Conservation (phyloP, 2,113 vertebrate species). For the Illadopsis cleaveri region DNA sequence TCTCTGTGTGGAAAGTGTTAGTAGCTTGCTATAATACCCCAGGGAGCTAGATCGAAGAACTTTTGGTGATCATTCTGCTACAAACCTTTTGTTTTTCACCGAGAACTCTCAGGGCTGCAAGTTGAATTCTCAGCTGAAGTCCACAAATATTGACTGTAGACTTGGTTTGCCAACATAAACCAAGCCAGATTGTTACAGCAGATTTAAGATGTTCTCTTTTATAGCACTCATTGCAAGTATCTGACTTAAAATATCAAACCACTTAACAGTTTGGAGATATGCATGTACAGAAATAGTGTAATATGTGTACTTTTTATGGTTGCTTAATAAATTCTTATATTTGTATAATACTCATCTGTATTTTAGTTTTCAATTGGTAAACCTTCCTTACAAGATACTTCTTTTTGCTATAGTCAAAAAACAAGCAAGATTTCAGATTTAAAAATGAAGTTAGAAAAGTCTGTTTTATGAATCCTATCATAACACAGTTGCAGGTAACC, state of each 20-base stretch:
- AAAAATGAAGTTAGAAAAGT: background rate
- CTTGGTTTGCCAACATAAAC: background rate
- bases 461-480: background rate
- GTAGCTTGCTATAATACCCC: background rate
- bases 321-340: background rate
- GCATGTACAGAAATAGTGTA: background rate
- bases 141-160: background rate
- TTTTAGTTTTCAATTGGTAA: background rate
- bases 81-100: background rate
- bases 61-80: background rate
- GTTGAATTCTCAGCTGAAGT: background rate
- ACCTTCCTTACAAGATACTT: background rate
- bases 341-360: background rate
- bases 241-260: background rate
- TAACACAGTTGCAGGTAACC: background rate
- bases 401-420: background rate
- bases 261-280: background rate
- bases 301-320: background rate
- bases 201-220: background rate
- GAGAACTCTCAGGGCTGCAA: background rate
- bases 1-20: background rate
- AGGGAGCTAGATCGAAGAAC: background rate
- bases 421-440: background rate
- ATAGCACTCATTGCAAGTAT: background rate
- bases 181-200: background rate